Base-by-base conservation (phyloP, 30 jellyfish, hydroid and myxozoan species). In the Hydractinia echinata region DNA sequence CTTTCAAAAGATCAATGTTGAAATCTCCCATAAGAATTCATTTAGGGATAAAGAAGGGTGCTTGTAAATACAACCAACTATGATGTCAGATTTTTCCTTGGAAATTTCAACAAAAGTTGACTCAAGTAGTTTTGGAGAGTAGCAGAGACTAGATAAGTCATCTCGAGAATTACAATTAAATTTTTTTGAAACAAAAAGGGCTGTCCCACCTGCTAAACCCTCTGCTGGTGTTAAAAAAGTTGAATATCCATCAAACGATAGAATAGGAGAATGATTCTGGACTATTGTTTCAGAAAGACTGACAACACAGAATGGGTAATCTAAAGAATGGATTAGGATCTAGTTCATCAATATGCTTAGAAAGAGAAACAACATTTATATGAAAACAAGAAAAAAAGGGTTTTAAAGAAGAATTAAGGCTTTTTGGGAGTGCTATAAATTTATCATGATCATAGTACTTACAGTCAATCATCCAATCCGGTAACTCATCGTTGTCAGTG, bases 61-160 rank as follows among this genome's bases (percentile, higher is more conserved):
- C 50, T 67, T 15, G 52, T 20, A 67, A 67, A 67, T 30, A 2
- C 51, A 30, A 67, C 78, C 48, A 50, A 21, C n/a, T 16, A 2
- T 73, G 73, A n/a, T 13, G n/a, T 53, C 21, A 76, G 20, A 51
- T 72, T 54, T 7, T 15, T 8, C 48, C 73, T 76, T 76, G 5
- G 8, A 78, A 60, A 78, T 11, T 4, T 14, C 48, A 0, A 78
- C 39, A 1, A 78, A 78, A 55, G 62, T 19, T 61, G 68, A 79
- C 58, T 30, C 58, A 50, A 16, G 7, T 8, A 20, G 55, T 16
- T 0, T 58, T 58, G 69, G 19, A 58, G 69, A 58, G 69, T 58
- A 58, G 69, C 69, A 58, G 19, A 58, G 15, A 58, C 69, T 58
- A 13, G 69, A 58, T 58, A 58, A 58, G 19, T 58, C 69, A 58